phyloP scores from a whole-genome alignment of 1,140 invertebrate genomes.

The Pseudomyrmex sp. region DNA sequence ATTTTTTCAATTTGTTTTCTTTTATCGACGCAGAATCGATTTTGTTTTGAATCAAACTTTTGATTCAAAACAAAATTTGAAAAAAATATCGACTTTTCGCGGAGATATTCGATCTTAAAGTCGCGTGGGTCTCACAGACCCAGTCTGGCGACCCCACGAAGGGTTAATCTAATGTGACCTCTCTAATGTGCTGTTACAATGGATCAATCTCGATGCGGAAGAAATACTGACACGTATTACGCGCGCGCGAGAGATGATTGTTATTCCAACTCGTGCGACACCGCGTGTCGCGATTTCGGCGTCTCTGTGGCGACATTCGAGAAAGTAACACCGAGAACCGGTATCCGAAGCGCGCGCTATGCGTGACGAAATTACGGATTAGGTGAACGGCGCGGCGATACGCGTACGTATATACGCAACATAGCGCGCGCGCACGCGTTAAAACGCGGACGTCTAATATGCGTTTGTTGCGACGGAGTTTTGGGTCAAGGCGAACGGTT shows the following conservation, averaged over 20 bases:
- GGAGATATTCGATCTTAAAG: no score
- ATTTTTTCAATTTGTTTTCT: no score
- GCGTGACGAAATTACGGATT: constrained; percentile 54
- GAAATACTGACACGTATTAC: constrained; percentile 17
- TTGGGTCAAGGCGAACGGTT: constrained; percentile 45
- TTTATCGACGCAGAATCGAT: no score
- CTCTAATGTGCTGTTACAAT: background rate
- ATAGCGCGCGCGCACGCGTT: background rate
- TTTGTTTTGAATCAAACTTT: no score
- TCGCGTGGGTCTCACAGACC: no score
- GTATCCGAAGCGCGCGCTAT: constrained; percentile 37
- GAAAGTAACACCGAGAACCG: constrained; percentile 44
- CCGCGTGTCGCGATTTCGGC: constrained; percentile 25
- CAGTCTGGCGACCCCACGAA: no score
- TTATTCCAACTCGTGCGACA: constrained; percentile 28
- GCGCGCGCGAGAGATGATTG: background rate
- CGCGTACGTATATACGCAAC: no score
- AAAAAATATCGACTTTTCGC: no score
- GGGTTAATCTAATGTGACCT: background rate
- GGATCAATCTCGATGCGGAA: constrained; percentile 11
- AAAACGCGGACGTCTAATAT: constrained; percentile 34
- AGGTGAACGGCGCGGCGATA: constrained; percentile 51
- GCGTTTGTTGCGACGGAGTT: constrained; percentile 16
- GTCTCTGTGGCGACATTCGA: constrained; percentile 4
- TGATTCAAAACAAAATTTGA: no score